Percentiles rank a stretch among this genome's conserved stretches.
Evolutionary conservation across 2,113 vertebrate genomes (phyloP).

Genomic region (Thermophis baileyi): DNA sequence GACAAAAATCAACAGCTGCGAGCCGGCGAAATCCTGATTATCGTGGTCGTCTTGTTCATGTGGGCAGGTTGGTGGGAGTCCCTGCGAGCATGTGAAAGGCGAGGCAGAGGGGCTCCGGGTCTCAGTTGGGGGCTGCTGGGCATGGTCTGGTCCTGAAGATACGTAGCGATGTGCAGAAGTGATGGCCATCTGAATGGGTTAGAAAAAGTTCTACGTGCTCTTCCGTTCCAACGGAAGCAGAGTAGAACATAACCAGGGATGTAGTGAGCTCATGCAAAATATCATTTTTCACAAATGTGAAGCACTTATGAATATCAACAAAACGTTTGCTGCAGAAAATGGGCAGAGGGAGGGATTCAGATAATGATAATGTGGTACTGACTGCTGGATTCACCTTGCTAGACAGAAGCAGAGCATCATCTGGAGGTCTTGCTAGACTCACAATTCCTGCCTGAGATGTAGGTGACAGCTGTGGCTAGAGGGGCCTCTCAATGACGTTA

Average conservation of each 20-base stretch:
- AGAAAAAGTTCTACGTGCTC: background rate
- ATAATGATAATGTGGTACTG: background rate
- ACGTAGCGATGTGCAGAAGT: background rate
- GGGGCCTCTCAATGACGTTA: background rate
- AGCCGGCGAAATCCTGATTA: conserved; percentile 92
- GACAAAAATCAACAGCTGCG: conserved; percentile 80
- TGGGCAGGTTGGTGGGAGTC: conserved; percentile 84
- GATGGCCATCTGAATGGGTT: background rate
- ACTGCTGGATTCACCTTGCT: background rate
- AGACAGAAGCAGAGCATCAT: background rate
- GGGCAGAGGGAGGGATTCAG: background rate
- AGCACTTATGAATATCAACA: background rate
- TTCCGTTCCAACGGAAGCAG: background rate
- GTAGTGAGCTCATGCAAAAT: background rate
- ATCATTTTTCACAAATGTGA: background rate
- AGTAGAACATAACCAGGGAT: background rate
- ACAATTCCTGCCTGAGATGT: background rate
- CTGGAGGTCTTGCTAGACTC: background rate
- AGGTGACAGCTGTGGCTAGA: background rate
- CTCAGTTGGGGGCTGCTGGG: background rate
- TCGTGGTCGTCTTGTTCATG: conserved; percentile 94
- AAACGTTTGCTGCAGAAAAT: background rate
- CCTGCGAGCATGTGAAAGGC: background rate
- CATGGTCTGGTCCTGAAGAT: background rate
- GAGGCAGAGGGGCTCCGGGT: background rate